Base-by-base conservation (phyloP, 2,113 vertebrate genomes). In the Penelope pileata region DNA sequence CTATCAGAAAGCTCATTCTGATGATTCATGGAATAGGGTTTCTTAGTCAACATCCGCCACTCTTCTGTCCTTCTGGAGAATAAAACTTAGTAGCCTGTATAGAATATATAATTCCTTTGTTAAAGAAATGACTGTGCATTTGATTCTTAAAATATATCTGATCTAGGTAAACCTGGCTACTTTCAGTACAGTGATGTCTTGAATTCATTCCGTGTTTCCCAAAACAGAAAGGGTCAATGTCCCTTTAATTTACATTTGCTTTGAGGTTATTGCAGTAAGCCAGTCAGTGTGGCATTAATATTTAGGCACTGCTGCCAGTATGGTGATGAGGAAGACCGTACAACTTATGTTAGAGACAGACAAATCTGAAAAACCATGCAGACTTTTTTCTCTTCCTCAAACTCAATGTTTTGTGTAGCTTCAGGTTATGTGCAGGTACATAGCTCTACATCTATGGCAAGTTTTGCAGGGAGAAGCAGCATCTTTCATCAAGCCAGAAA, bases 181-280 rank as follows among this genome's bases (percentile, higher is more conserved):
- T 27, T 18, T 43, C 32, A 83, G 70, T 32, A 80, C 42, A 86
- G 51, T n/a, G 54, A 9, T 60, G 85, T 86, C 40, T 56, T 90
- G 59, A 82, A 85, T 79, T 76, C 6, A 36, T 91, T 85, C 63
- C 54, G 21, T 83, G 34, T 82, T 90, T 81, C 80, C n/a, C 47
- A 45, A 62, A 67, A 22, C 38, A 85, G 48, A 73, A 69, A 69
- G 29, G 7, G 50, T 29, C 70, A 21, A 51, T 63, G 40, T 66
- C 53, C 42, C 32, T 83, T 85, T 38, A 59, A 24, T 73, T 66
- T 91, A 29, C 15, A 51, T 80, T 91, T 92, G 50, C 34, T 94
- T 77, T 91, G 84, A 92, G 53, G 62, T 70, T 74, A 67, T 66
- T 79, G 34, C 67, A 83, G 50, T 76, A 79, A 94, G 66, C n/a